Conservation (phyloP, 2,888 invertebrate genomes). For the Drepana falcataria region DNA sequence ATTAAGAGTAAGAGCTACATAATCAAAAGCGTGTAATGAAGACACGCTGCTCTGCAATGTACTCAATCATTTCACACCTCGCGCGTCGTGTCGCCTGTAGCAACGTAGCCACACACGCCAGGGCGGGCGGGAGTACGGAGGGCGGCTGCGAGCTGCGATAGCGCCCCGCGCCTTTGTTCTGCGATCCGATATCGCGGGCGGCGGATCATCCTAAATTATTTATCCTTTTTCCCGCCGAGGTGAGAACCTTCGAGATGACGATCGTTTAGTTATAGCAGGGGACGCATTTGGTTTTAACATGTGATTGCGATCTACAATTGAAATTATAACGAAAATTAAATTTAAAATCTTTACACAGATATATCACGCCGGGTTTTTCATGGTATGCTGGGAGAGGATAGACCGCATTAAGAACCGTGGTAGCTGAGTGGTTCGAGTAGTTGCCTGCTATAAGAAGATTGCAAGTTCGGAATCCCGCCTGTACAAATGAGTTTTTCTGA, state of each 20-base stretch:
- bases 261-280: slow-evolving; percentile 7
- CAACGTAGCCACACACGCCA: slow-evolving; percentile 21
- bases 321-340: no score
- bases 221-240: slow-evolving; percentile 44
- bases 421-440: no score
- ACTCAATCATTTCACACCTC: background rate
- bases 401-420: no score
- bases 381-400: no score
- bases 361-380: no score
- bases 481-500: no score
- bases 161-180: slow-evolving; percentile 58
- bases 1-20: no score
- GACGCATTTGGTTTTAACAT: background rate
- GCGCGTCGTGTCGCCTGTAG: slow-evolving; percentile 14
- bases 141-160: slow-evolving; percentile 42
- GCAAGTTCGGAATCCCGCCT: no score
- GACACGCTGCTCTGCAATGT: no score
- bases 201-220: slow-evolving; percentile 69
- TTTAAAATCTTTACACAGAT: no score
- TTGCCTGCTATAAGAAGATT: no score
- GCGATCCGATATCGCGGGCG: slow-evolving; percentile 39
- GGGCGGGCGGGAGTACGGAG: slow-evolving; percentile 33
- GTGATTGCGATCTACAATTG: background rate
- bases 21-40: no score
- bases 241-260: slow-evolving; percentile 22